Evolutionary conservation across 23 tunicate species (phyloP), one percentile per base, ranked within the genome.

Genomic region (Aplidium turbinatum): DNA sequence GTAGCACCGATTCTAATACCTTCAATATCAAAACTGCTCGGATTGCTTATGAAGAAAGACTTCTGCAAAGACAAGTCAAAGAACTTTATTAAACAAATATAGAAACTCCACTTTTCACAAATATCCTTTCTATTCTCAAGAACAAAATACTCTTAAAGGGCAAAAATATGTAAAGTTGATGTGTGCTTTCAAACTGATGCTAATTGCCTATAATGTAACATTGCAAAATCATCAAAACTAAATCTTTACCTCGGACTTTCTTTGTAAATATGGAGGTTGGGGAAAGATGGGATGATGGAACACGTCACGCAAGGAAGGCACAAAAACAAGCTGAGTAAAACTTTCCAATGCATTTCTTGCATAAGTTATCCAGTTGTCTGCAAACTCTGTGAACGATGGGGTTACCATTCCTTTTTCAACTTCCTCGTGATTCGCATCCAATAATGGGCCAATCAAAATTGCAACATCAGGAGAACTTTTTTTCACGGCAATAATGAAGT

Each of bases 261-360:
- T 52, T 47, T 4, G 3, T 7, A 16, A 27, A 47, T 91, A 91
- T 18, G 97, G 86, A 19, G 97, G 91, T 72, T 84, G 91, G 19
- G 97, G 97, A 48, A 73, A 91, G 31, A 85, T 77, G 0, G 86
- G 85, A 51, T 84, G 86, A 47, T 80, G 89, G 42, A 89, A 78
- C 9, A 68, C 74, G 58, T 91, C 97, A 70, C 70, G 2, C 6
- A 26, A 33, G 0, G 97, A 91, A 19, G 97, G 83, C 24, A 85
- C 78, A 74, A 91, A 79, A 29, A 91, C 88, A 2, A 80, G 18
- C 18, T 74, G 47, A 0, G 86, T 74, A 40, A 24, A 73, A 61
- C 77, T 75, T 0, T 63, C 70, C 32, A 86, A 47, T 29, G 77
- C 83, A 3, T 70, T 36, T 34, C 25, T 62, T 6, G 78, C 72